phyloP scores from a whole-genome alignment of 1,140 invertebrate genomes.

The Drosophila triauraria region DNA sequence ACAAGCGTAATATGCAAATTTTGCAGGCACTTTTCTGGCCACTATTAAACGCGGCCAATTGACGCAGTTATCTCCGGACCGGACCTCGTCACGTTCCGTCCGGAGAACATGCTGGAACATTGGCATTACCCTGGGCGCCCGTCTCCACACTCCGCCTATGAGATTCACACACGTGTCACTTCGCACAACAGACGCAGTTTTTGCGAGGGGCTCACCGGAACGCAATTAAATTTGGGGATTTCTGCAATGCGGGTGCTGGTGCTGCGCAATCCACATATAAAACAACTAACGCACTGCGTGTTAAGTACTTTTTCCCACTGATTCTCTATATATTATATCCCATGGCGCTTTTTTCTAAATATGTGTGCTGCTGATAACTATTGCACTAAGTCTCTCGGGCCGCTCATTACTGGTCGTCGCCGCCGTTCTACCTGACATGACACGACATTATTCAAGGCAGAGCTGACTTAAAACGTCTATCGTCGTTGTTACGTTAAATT shows the following conservation, averaged over 20 bases:
- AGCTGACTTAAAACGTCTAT: conserved; percentile 23
- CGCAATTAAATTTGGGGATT: conserved; percentile 30
- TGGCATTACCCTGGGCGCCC: conserved; percentile 58
- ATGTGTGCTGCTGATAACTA: conserved; percentile 67
- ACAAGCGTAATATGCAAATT: conserved; percentile 41
- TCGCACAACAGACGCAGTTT: conserved; percentile 58
- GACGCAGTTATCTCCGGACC: conserved; percentile 31
- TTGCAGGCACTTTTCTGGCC: conserved; percentile 20
- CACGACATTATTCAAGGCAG: conserved; percentile 59
- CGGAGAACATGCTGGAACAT: conserved; percentile 43
- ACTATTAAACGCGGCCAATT: conserved; percentile 29
- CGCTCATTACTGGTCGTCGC: conserved; percentile 49
- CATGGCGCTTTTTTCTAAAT: conserved; percentile 69
- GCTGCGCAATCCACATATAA: conserved; percentile 42
- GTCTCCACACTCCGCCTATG: conserved; percentile 60
- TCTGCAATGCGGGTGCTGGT: background rate
- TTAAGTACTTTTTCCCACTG: conserved; percentile 72
- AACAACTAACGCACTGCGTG: conserved; percentile 47
- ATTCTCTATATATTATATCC: conserved; percentile 59
- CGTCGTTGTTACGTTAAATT: conserved; percentile 1
- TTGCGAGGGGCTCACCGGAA: conserved; percentile 44
- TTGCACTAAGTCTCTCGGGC: conserved; percentile 64
- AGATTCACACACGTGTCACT: conserved; percentile 84
- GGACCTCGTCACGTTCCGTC: conserved; percentile 1
- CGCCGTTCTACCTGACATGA: conserved; percentile 55